Evolutionary conservation across 2,888 invertebrate genomes (phyloP), one percentile per base, ranked within the genome.

Genomic region (Gastrophysa polygoni): DNA sequence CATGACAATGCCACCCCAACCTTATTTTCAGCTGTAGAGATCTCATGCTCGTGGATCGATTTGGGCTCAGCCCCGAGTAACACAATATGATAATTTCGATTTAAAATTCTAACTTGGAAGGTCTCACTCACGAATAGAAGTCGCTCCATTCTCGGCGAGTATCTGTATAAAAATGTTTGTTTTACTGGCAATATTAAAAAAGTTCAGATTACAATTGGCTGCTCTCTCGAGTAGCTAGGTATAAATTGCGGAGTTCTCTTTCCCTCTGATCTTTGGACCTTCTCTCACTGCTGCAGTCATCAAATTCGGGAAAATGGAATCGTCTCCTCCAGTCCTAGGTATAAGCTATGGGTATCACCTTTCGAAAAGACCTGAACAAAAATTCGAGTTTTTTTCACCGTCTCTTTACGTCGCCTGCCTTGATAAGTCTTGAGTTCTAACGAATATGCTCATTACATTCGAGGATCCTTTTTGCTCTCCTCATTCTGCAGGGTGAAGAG

Each of bases 121-220:
- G 7, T 24, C 44, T 24, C 17, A 54, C 43, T 54, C 29, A 11
- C 21, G 38, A 24, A 34, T 52, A 34, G 43, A 21, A 54, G 14
- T 43, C 44, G 21, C 29, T 28, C 24, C 17, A 14, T 43, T 8
- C 43, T 38, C 10, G 24, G 50, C 50, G 21, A 59, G 52, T 52
- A 52, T 57, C 59, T 63, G 56, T 59, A 59, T 63, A 59, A 63
- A 62, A 63, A 63, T 57, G 63, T 63, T 63, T 63, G 63, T 59
- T 63, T 57, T 57, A 59, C 59, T 51, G 59, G 52, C 57, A 51
- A 52, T 63, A 63, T 63, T 63, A 59, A 63, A 63, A 63, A 63
- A 63, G 63, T 63, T 63, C 63, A 32, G 59, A 57, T 63, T 63
- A 59, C 63, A 59, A 59, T 63, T 63, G 63, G 59, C 59, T 59